Base-by-base conservation (phyloP, 1,140 invertebrate genomes). In the Conopomorpha cramerella region DNA sequence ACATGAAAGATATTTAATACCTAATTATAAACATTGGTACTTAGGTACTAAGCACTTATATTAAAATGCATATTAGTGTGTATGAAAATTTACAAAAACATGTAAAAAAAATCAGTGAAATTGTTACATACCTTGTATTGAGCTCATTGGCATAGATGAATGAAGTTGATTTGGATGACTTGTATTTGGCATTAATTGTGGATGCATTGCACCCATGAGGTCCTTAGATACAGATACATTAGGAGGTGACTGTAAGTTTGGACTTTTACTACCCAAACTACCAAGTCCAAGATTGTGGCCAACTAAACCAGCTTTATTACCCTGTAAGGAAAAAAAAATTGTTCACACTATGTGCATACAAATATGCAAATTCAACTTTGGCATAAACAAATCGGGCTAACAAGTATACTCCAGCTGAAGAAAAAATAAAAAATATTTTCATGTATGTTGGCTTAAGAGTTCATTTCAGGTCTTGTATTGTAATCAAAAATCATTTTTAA, bases 211-310 rank as follows among this genome's bases (percentile, higher is more conserved):
- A 51, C 70, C 65, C 67, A 79, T 77, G 32, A 77, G 55, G 49
- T 79, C 77, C 57, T 79, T 79, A 25, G 77, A 66, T 33, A 79
- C 77, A 34, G 73, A 77, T 37, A 89, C 86, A 57, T 91, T 90
- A 8, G 88, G 88, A 30, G 89, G 88, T 28, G 89, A 91, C 66
- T 91, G 90, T 62, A 92, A 77, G 53, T 87, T 91, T 30, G 87
- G 86, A 66, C 87, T 90, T 56, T 90, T 91, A 65, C 81, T 91
- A 41, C 87, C 87, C 57, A 90, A 78, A 46, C 84, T 84, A 57
- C 83, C 86, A 57, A 84, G 82, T 30, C 83, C 79, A 79, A 89
- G 83, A 13, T 86, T 74, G 41, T 89, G 88, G 42, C 84, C 78
- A 33, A 89, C 85, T 74, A 90, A 80, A 48, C 79, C 80, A 63